These are phyloP conservation scores for Pandemis heparana DNA, from an alignment of 2,888 invertebrate genomes.

Conservation along the genomic window DNA sequence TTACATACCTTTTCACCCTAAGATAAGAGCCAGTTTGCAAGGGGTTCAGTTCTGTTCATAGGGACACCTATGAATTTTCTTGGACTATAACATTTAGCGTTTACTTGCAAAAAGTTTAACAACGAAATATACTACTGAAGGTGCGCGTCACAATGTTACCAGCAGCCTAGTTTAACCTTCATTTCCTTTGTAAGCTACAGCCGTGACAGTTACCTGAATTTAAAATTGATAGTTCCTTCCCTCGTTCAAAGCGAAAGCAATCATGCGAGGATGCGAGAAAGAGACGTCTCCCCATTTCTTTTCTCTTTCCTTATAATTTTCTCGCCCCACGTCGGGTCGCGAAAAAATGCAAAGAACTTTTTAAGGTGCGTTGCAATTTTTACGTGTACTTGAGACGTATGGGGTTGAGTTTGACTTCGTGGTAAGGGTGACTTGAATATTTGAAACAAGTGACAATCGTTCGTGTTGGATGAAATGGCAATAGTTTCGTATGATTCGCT, in stretches of 20 bases:
- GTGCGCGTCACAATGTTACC: background rate
- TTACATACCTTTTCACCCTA: too few species aligned
- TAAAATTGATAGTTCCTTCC: constrained; percentile 49
- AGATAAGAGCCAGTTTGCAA: too few species aligned
- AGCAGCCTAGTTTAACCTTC: constrained; percentile 4
- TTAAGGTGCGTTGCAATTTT: constrained; percentile 52
- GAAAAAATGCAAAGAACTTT: constrained; percentile 64
- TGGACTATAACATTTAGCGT: background rate
- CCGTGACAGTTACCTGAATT: constrained; percentile 38
- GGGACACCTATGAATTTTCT: too few species aligned
- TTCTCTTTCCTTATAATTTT: constrained; percentile 66
- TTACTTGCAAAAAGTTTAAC: background rate
- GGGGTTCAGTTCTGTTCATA: too few species aligned
- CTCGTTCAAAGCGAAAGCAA: constrained; percentile 62
- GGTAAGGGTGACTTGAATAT: background rate
- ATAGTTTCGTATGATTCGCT: background rate
- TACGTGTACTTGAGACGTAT: constrained; percentile 24
- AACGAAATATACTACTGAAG: background rate
- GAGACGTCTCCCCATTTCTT: constrained; percentile 55
- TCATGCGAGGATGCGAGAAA: constrained; percentile 62
- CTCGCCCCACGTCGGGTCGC: constrained; percentile 60
- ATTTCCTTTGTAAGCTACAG: constrained; percentile 14
- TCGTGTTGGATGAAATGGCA: background rate
- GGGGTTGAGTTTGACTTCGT: background rate
- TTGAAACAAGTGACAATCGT: constrained; percentile 3